Evolutionary conservation across 2,888 invertebrate genomes (phyloP).

Genomic region (Pristionchus entomophagus): DNA sequence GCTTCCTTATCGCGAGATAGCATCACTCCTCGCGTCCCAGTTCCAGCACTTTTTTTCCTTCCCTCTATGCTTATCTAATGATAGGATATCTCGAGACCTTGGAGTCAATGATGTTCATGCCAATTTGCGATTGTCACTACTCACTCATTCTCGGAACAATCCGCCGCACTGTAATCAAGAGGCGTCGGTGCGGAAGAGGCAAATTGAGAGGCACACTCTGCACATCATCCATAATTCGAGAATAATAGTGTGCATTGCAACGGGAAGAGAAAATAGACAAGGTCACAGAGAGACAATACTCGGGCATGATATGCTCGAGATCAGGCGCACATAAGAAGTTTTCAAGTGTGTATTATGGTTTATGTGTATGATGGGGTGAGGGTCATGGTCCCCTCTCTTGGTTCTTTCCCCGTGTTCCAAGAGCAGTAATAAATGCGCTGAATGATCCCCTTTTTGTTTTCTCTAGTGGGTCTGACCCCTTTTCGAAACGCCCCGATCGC

Average conservation of each 20-base stretch:
- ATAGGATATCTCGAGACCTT: slow-evolving; percentile 20
- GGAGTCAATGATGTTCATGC: background rate
- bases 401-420: slow-evolving; percentile 10
- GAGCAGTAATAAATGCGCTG: slow-evolving; percentile 29
- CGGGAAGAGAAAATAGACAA: slow-evolving; percentile 5
- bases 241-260: slow-evolving; percentile 22
- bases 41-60: background rate
- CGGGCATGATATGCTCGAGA: slow-evolving; percentile 8
- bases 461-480: background rate
- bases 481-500: background rate
- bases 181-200: slow-evolving; percentile 27
- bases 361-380: background rate
- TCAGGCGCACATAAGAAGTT: slow-evolving; percentile 14
- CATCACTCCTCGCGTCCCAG: slow-evolving; percentile 23
- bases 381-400: slow-evolving; percentile 26
- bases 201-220: slow-evolving; percentile 23
- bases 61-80: slow-evolving; percentile 8
- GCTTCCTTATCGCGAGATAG: background rate
- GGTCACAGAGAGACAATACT: background rate
- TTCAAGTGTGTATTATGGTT: slow-evolving; percentile 33
- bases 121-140: background rate
- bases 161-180: slow-evolving; percentile 21
- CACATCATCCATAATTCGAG: slow-evolving; percentile 7
- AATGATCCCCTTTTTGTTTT: slow-evolving; percentile 28
- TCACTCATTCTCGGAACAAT: slow-evolving; percentile 13